Base-by-base conservation (phyloP, 2,888 invertebrate genomes). In the Kuschelorhynchus macadamiae region DNA sequence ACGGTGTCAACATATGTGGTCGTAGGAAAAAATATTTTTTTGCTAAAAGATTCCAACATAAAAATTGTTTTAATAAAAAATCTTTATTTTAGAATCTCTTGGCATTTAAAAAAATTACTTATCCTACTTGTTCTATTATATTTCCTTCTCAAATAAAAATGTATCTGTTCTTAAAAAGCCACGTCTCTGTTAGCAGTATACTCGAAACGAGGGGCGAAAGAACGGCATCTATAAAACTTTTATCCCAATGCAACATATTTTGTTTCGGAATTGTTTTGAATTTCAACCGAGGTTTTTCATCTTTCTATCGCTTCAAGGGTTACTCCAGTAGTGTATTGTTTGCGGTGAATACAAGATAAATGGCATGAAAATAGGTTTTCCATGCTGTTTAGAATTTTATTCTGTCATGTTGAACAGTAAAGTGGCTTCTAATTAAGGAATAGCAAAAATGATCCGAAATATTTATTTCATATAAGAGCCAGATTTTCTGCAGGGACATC, bases 221-320 rank as follows among this genome's bases (percentile, higher is more conserved):
- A 50, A 16, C 21, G 18, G 7, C 14, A 50, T 50, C 25, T 25
- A 50, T 49, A 30, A 1, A 36, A 50, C 49, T 50, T 60, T 60
- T 39, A 74, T 71, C 68, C 71, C 72, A 72, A 72, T 69, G 74
- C 21, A 44, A 36, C 56, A 56, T 63, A 63, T 63, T 55, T 55
- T 44, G 55, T 55, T 46, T 32, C 32, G 47, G 47, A 36, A 36
- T 63, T 56, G 47, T 50, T 49, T 41, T 47, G 49, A 60, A 49
- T 60, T 60, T 50, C 50, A 49, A 60, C 25, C 17, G 41, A 50
- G 18, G 30, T 39, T 60, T 50, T 39, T 60, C 39, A 60, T 16
- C 50, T 49, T 60, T 30, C 50, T 14, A 60, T 60, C 60, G 33
- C 41, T 21, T 50, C 18, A 9, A 60, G 41, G 41, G 33, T 25